phyloP scores from a whole-genome alignment of 2,888 invertebrate genomes.

The Halictus quadricinctus region DNA sequence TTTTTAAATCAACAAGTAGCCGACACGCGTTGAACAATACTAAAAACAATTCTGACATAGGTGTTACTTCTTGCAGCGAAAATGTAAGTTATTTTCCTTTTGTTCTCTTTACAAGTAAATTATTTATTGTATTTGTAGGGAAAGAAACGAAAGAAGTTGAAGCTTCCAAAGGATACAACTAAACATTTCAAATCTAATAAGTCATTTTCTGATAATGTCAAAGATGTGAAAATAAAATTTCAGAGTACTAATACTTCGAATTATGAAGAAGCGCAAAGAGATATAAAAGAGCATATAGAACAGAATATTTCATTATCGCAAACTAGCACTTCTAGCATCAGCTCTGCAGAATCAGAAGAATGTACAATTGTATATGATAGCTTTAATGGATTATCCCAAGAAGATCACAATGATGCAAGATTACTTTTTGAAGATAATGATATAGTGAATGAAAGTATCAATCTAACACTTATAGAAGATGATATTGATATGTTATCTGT shows the following conservation, averaged over 20 bases:
- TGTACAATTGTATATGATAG: not conserved
- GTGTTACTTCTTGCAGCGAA: not conserved
- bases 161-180: not conserved
- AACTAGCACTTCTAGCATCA: not conserved
- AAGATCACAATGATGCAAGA: not conserved
- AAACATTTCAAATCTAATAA: not conserved
- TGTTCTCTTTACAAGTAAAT: not conserved
- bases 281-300: not conserved
- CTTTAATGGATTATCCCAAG: not conserved
- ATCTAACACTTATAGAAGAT: not conserved
- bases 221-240: not conserved
- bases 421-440: not conserved
- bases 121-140: conserved; percentile 8
- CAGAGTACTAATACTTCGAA: not conserved
- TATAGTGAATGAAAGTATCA: too few species aligned
- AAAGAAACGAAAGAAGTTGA: not conserved
- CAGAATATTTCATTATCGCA: not conserved
- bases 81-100: conserved; percentile 41
- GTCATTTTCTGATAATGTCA: too few species aligned
- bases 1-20: conserved; percentile 20
- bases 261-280: not conserved
- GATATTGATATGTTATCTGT: not conserved
- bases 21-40: not conserved
- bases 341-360: not conserved
- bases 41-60: not conserved